Conservation (phyloP, 2,797 vertebrate genomes). For the Coregonus ussuriensis region DNA sequence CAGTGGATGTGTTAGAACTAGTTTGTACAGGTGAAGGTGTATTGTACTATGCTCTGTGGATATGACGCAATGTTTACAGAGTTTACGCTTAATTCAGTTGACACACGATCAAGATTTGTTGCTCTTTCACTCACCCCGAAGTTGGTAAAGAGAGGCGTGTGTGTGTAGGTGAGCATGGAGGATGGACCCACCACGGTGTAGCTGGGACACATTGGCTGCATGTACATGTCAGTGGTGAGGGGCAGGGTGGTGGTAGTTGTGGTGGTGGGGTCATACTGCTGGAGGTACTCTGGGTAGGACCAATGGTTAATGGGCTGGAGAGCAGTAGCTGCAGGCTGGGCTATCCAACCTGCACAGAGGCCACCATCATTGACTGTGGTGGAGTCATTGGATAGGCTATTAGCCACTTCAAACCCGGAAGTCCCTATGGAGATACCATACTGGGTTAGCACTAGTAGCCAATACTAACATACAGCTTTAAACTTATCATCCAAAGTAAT, state of each 20-base stretch:
- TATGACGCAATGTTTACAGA: neutral
- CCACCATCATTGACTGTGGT: slow-evolving; percentile 71
- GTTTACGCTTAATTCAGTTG: neutral
- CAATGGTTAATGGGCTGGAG: slow-evolving; percentile 79
- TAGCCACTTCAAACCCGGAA: slow-evolving; percentile 68
- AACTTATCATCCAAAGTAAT: neutral
- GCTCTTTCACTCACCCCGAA: slow-evolving; percentile 82
- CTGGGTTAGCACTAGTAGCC: neutral
- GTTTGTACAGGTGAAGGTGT: neutral
- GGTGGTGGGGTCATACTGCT: slow-evolving; percentile 65
- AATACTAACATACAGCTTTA: neutral
- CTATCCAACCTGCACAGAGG: slow-evolving; percentile 81
- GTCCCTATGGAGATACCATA: slow-evolving; percentile 54
- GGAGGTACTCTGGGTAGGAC: slow-evolving; percentile 81
- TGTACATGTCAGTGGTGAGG: slow-evolving; percentile 79
- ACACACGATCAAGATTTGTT: neutral
- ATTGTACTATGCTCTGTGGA: neutral
- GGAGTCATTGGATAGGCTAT: slow-evolving; percentile 55
- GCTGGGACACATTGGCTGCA: slow-evolving; percentile 91
- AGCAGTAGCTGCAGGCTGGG: slow-evolving; percentile 67
- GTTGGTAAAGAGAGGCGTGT: slow-evolving; percentile 88
- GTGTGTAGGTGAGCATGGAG: slow-evolving; percentile 88
- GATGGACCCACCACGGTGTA: slow-evolving; percentile 87
- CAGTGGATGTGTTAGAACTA: neutral
- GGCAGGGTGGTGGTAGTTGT: slow-evolving; percentile 67